phyloP scores from a whole-genome alignment of 2,113 vertebrate genomes.

The Atlantisia rogersi region DNA sequence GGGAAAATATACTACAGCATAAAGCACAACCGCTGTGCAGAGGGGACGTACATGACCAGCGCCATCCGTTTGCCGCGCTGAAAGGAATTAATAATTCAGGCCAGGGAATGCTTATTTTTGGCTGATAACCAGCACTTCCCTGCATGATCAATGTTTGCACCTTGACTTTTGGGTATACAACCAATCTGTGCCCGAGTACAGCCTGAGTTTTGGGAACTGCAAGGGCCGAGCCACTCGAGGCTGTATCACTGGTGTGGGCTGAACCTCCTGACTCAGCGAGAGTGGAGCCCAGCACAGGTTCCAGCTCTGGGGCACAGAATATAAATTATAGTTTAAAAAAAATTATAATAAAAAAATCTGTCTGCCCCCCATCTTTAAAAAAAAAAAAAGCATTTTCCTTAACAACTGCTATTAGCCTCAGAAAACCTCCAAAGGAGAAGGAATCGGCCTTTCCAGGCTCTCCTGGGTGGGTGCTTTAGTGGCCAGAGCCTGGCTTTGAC shows the following conservation, averaged over 20 bases:
- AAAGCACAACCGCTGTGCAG: neutral
- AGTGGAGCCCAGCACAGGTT: neutral
- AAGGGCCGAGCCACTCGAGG: neutral
- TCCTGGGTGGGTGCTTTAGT: neutral
- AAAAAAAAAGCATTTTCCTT: neutral
- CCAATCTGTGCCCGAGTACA: neutral
- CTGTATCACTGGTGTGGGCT: accelerated
- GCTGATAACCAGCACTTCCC: neutral
- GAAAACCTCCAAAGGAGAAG: neutral
- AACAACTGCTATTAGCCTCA: neutral
- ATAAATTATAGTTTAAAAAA: neutral
- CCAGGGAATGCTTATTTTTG: neutral
- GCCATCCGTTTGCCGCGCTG: accelerated
- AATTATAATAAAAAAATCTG: neutral
- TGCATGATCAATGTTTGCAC: constrained; percentile 20
- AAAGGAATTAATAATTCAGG: constrained; percentile 25
- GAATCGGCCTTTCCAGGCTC: neutral
- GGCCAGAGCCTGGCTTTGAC: neutral
- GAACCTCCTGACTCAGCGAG: neutral
- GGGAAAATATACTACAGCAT: neutral
- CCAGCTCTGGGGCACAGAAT: neutral
- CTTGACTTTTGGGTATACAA: constrained; percentile 4
- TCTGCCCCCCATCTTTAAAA: accelerated
- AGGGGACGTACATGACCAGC: accelerated
- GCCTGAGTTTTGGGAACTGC: neutral